Percentiles rank a stretch among this genome's conserved stretches.
These are phyloP conservation scores for Malurus cyaneus DNA, from an alignment of 2,113 vertebrate genomes.

Conservation along the genomic window DNA sequence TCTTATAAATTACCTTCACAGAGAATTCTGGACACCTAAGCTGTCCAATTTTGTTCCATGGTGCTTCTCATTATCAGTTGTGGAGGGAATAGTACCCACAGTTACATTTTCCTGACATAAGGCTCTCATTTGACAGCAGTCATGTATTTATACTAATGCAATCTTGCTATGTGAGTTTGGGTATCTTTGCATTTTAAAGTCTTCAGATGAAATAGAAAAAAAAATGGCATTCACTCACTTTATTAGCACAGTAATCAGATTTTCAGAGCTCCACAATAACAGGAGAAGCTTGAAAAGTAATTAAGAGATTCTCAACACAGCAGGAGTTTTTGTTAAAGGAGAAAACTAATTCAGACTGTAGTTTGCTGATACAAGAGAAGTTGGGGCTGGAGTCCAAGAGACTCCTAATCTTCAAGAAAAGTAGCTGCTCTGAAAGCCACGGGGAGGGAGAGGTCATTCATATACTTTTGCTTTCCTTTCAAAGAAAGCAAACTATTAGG, in stretches of 20 bases:
- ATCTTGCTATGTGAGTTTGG: not conserved
- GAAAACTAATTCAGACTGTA: slow-evolving; percentile 61
- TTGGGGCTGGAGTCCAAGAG: slow-evolving; percentile 14
- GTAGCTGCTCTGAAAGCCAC: slow-evolving; percentile 29
- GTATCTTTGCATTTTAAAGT: slow-evolving; percentile 31
- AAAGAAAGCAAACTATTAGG: slow-evolving; percentile 31
- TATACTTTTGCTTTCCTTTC: slow-evolving; percentile 2
- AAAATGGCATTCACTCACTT: slow-evolving; percentile 44
- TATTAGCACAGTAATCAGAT: slow-evolving; percentile 69
- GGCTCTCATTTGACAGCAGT: slow-evolving; percentile 8
- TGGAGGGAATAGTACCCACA: not conserved
- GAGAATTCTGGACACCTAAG: slow-evolving; percentile 1
- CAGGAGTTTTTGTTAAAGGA: slow-evolving; percentile 62
- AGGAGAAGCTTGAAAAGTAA: slow-evolving; percentile 70
- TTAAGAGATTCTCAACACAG: slow-evolving; percentile 72
- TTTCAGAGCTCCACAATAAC: slow-evolving; percentile 63
- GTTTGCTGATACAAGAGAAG: slow-evolving; percentile 41
- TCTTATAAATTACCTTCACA: not conserved
- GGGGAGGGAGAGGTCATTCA: slow-evolving; percentile 6
- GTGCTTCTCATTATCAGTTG: not conserved
- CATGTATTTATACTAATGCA: not conserved
- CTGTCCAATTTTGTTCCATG: slow-evolving; percentile 14
- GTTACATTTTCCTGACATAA: not conserved
- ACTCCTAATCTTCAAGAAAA: slow-evolving; percentile 52
- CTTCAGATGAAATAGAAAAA: slow-evolving; percentile 48